phyloP scores from a whole-genome alignment of 35 echinoderm and acorn worm species.

The Strongylocentrotus purpuratus region DNA sequence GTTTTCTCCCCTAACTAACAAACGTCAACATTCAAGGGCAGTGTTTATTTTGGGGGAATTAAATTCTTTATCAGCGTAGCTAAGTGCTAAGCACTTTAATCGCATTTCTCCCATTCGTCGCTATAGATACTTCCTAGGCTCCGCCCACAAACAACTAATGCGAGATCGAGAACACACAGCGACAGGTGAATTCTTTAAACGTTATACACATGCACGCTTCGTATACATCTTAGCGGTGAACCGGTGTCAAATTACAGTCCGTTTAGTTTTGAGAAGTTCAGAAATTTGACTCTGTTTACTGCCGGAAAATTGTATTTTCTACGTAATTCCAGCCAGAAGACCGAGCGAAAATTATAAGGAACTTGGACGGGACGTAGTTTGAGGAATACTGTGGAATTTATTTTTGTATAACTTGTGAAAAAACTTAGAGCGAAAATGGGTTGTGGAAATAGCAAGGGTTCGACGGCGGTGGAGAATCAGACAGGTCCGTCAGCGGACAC shows the following conservation, averaged over 20 bases:
- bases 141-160: conserved; percentile 7
- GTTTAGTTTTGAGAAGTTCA: background rate
- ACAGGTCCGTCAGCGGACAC: background rate
- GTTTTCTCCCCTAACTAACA: too few species aligned
- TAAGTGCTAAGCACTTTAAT: background rate
- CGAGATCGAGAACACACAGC: too few species aligned
- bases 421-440: background rate
- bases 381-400: background rate
- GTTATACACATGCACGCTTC: background rate
- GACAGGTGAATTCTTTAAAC: conserved; percentile 1
- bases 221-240: background rate
- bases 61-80: background rate
- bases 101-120: background rate
- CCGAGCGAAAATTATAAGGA: background rate
- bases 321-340: background rate
- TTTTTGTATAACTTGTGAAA: conserved; percentile 13
- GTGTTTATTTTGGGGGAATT: background rate
- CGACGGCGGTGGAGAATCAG: conserved; percentile 22
- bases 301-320: background rate
- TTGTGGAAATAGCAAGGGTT: conserved; percentile 31
- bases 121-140: conserved; percentile 13
- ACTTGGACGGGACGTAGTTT: background rate
- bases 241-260: background rate
- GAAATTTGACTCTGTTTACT: background rate
- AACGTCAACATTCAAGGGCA: background rate